Percentiles rank a stretch among this genome's conserved stretches.
These are phyloP conservation scores for Gymnodraco acuticeps DNA, from an alignment of 2,797 vertebrate genomes.

Conservation along the genomic window DNA sequence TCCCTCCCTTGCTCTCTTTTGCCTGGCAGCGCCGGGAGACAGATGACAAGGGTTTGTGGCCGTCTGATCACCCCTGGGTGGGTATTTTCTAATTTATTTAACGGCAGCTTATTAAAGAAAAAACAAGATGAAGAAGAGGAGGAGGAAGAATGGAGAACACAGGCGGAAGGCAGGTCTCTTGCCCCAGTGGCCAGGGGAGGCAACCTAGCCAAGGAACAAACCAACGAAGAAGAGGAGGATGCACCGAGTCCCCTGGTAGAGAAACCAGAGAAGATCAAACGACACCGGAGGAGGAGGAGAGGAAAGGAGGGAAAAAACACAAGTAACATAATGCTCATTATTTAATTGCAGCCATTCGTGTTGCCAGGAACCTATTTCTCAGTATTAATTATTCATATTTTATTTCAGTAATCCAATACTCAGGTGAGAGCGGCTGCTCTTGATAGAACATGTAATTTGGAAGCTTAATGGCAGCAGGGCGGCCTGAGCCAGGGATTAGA, in stretches of 20 bases:
- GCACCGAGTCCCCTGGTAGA: slow-evolving; percentile 69
- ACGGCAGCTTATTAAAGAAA: slow-evolving; percentile 69
- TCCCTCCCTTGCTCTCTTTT: slow-evolving; percentile 53
- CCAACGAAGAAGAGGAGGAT: slow-evolving; percentile 59
- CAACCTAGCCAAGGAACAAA: slow-evolving; percentile 45
- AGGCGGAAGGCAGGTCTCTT: slow-evolving; percentile 56
- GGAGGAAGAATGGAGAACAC: slow-evolving; percentile 38
- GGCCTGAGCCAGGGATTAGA: slow-evolving; percentile 85
- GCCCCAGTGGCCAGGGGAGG: slow-evolving; percentile 52
- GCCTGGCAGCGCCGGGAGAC: slow-evolving; percentile 77
- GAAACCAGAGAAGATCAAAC: slow-evolving; percentile 78
- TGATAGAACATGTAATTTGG: slow-evolving; percentile 93
- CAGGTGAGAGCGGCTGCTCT: slow-evolving; percentile 92
- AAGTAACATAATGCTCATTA: slow-evolving; percentile 94
- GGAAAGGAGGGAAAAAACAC: slow-evolving; percentile 41
- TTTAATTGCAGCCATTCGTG: slow-evolving; percentile 94
- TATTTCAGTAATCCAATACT: slow-evolving; percentile 98
- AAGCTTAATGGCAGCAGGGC: slow-evolving; percentile 91
- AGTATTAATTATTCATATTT: slow-evolving; percentile 99
- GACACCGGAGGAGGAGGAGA: slow-evolving; percentile 54
- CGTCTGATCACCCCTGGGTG: slow-evolving; percentile 81
- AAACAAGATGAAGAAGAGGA: slow-evolving; percentile 47
- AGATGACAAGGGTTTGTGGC: slow-evolving; percentile 82
- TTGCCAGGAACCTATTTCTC: slow-evolving; percentile 98
- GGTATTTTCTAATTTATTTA: slow-evolving; percentile 80